Evolutionary conservation across 2,888 invertebrate genomes (phyloP), one percentile per base, ranked within the genome.

Genomic region (Drosophila meridiana): DNA sequence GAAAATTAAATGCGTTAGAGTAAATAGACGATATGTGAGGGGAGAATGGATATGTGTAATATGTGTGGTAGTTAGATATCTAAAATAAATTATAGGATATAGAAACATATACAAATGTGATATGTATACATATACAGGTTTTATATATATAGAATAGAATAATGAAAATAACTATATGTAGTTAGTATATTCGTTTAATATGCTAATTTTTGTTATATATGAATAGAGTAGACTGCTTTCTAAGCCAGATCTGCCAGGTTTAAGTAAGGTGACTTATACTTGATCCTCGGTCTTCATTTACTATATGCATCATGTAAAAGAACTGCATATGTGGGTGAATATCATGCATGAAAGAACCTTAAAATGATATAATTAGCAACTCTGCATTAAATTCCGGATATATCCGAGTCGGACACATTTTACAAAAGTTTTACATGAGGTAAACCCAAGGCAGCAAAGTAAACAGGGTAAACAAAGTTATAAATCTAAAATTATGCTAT

Each of bases 1-100:
- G 48, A 40, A n/a, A 57, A 36, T 42, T 42, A 20, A 42, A 43
- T 38, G 32, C 38, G 57, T 32, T 43, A 40, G 14, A 40, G 8
- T 43, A 43, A 45, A 45, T 40, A 40, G 26, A 40, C 30, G 26
- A 20, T 20, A 7, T 28, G 4, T 38, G 11, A 4, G 13, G n/a
- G 13, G n/a, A 30, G 30, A 36, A 45, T 47, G 9, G 3, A 30
- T 7, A 43, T 14, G 8, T 53, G 8, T 47, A 30, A 3, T 20
- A 20, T 20, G 20, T 0, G 20, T 20, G 14, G 26, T 36, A 13
- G 28, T 7, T 45, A 45, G 6, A 30, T 14, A 20, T 26, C 2
- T 34, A 48, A 45, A 14, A 28, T 30, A 11, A 26, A 20, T 1
- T 43, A 14, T 13, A 14, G 45, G 13, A 28, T 14, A 34, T 34